phyloP scores from a whole-genome alignment of 1,140 invertebrate species.

The Drosophila arizonae region DNA sequence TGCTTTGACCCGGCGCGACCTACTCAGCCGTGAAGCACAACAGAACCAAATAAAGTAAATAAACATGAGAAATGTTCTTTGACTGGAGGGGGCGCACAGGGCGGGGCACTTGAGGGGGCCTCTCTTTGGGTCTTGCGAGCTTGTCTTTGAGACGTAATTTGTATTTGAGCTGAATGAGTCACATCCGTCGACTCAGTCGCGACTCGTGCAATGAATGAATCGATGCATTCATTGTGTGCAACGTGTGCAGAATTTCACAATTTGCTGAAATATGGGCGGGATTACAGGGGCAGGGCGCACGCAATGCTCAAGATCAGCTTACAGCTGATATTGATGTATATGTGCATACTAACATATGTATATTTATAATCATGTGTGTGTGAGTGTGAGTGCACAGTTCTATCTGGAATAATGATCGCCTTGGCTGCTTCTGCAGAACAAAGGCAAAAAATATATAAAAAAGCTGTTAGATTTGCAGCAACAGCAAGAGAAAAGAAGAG shows the following conservation, averaged over 20 bases:
- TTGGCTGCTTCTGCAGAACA: slow-evolving; percentile 20
- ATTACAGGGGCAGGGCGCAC: background rate
- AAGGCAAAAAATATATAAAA: background rate
- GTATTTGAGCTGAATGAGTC: slow-evolving; percentile 65
- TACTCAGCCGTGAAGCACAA: slow-evolving; percentile 61
- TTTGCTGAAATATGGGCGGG: slow-evolving; percentile 9
- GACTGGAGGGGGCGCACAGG: slow-evolving; percentile 8
- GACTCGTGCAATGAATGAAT: slow-evolving; percentile 25
- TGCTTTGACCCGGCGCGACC: slow-evolving; percentile 44
- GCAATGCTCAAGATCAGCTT: slow-evolving; percentile 37
- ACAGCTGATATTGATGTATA: background rate
- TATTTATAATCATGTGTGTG: background rate
- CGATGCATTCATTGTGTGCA: slow-evolving; percentile 41
- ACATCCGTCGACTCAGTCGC: slow-evolving; percentile 45
- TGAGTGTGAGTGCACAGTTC: slow-evolving; percentile 19
- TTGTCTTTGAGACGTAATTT: slow-evolving; percentile 49
- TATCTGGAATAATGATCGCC: slow-evolving; percentile 23
- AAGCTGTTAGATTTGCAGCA: slow-evolving; percentile 35
- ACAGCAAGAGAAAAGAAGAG: background rate
- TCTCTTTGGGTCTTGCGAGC: slow-evolving; percentile 9
- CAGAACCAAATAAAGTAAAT: slow-evolving; percentile 35
- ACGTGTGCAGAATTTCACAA: slow-evolving; percentile 52
- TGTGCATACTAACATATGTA: background rate
- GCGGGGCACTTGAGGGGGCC: background rate
- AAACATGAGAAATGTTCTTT: slow-evolving; percentile 26